A percentile compares a stretch with the other conserved stretches of the same genome.
phyloP scores from a whole-genome alignment of 2,888 invertebrate genomes.

The Empis livida region DNA sequence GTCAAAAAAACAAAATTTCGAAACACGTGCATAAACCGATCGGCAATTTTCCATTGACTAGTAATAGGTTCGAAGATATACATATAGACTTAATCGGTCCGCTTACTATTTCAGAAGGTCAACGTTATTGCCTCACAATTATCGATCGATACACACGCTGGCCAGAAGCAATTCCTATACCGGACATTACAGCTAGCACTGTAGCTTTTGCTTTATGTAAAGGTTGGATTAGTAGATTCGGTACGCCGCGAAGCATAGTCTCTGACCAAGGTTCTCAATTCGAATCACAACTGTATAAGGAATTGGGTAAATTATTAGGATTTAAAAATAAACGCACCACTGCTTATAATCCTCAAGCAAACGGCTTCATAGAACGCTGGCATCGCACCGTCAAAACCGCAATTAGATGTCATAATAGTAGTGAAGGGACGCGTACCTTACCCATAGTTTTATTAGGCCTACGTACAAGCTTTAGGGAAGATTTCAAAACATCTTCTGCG shows the following conservation, averaged over 20 bases:
- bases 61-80: conserved; percentile 3
- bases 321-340: conserved; percentile 3
- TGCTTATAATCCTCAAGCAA: conserved; percentile 7
- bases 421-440: neutral
- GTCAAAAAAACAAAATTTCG: conserved; percentile 4
- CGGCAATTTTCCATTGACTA: neutral
- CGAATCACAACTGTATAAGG: conserved; percentile 1
- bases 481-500: neutral
- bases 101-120: neutral
- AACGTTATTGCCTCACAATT: conserved; percentile 1
- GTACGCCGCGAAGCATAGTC: neutral
- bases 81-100: conserved; percentile 3
- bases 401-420: neutral
- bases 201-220: neutral
- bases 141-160: conserved; percentile 5
- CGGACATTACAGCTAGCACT: conserved; percentile 1
- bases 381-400: conserved; percentile 5
- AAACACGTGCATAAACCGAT: conserved; percentile 1
- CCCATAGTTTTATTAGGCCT: neutral
- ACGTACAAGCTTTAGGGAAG: too few relatives aligned
- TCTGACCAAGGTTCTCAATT: conserved; percentile 8
- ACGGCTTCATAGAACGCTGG: conserved; percentile 6
- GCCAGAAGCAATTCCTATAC: conserved; percentile 3
- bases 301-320: conserved; percentile 2
- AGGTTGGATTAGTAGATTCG: neutral